Evolutionary conservation across 2,113 vertebrate genomes (phyloP).

Genomic region (Mionectes macconnelli): DNA sequence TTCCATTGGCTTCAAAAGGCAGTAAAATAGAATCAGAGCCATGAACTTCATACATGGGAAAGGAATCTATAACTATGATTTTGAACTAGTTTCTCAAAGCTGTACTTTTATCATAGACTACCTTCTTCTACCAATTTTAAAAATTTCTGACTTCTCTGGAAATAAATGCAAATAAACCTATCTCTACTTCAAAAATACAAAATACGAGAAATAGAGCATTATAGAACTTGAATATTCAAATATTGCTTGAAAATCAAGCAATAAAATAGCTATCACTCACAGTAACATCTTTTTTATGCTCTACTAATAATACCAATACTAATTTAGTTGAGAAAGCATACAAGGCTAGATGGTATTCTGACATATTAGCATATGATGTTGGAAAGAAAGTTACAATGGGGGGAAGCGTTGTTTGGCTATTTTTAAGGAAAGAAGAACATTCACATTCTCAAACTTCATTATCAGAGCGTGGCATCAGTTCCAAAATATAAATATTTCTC

Average conservation of each 20-base stretch:
- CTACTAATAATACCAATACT: neutral
- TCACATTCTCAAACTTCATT: neutral
- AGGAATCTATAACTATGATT: neutral
- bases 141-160: neutral
- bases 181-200: neutral
- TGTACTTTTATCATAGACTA: neutral
- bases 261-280: neutral
- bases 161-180: neutral
- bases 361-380: neutral
- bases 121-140: neutral
- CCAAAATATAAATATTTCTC: neutral
- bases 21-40: neutral
- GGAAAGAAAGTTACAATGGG: neutral
- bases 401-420: too few relatives aligned
- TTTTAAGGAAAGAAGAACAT: neutral
- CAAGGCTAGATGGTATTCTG: neutral
- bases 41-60: neutral
- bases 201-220: neutral
- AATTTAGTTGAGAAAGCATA: neutral
- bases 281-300: neutral
- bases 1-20: conserved; percentile 23
- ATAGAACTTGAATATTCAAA: neutral
- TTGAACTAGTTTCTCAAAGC: neutral
- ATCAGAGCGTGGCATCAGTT: neutral
- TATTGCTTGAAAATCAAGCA: neutral